Evolutionary conservation across 2,888 invertebrate genomes (phyloP).

Genomic region (Cacoxenus indagator): DNA sequence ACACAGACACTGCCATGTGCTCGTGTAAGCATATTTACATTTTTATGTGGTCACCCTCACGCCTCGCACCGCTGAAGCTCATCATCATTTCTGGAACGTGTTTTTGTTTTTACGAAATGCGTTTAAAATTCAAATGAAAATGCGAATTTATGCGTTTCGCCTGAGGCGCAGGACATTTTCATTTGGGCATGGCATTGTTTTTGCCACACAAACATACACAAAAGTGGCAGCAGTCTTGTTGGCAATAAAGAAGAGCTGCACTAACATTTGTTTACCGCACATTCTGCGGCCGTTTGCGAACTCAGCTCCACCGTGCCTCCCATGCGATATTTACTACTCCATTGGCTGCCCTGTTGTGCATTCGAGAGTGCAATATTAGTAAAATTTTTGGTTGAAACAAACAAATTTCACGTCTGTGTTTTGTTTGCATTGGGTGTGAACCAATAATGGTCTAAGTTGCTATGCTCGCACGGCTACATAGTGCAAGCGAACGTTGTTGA

Average conservation of each 20-base stretch:
- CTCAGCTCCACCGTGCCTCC: not conserved
- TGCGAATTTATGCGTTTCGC: slow-evolving; percentile 56
- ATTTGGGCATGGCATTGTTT: not conserved
- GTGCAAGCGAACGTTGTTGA: not conserved
- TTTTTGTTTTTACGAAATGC: slow-evolving; percentile 39
- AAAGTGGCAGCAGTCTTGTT: slow-evolving; percentile 3
- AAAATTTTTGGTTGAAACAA: slow-evolving; percentile 8
- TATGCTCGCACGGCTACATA: not conserved
- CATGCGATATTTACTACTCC: not conserved
- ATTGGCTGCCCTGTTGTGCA: not conserved
- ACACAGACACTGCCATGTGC: not conserved
- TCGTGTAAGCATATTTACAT: not conserved
- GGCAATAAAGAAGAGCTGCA: slow-evolving; percentile 21
- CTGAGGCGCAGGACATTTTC: slow-evolving; percentile 18
- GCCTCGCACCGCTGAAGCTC: too few species aligned
- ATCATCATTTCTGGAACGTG: not conserved
- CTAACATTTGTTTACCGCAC: slow-evolving; percentile 17
- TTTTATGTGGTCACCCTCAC: not conserved
- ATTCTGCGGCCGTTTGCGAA: slow-evolving; percentile 14
- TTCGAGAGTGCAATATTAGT: slow-evolving; percentile 10
- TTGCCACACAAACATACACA: not conserved
- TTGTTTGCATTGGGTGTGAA: not conserved
- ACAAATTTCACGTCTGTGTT: not conserved
- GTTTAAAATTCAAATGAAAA: slow-evolving; percentile 65
- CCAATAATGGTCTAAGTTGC: not conserved